Evolutionary conservation across 2,888 invertebrate species (phyloP), one percentile per base, ranked within the genome.

Genomic region (Corbicula japonica): DNA sequence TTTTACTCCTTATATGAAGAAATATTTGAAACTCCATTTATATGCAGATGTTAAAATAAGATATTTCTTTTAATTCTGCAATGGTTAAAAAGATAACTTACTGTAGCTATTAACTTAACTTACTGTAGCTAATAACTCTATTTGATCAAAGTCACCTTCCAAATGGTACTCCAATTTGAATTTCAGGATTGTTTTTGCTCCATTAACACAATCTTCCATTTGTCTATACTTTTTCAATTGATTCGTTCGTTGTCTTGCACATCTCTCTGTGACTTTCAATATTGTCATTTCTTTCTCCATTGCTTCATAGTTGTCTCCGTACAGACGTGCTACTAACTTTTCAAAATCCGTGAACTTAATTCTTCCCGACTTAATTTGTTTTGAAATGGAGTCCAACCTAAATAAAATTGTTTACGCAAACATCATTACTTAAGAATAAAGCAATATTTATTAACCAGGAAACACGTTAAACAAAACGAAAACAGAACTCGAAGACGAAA

Each of bases 171-270:
- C 61, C n/a, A 74, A 35, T 18, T 68, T 68, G 21, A 85, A 66
- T 34, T 80, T 61, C 34, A 86, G 66, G 18, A 87, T 76, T 21
- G 72, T 58, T 2, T 73, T 61, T 26, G 87, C 86, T 12, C 80
- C 82, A 23, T 65, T 69, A 0, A 76, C 71, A 71, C 83, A 83
- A 6, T 70, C 46, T 28, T 76, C 63, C 34, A 87, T 50, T 15
- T 76, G 69, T 15, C 74, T 52, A 60, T 69, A 85, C 41, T 77
- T 65, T 28, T 66, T 41, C 35, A 87, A 60, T 66, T 87, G 87
- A 18, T 71, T 12, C 3, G 80, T 61, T 30, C 85, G 52, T 38
- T 68, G 48, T 10, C 23, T 48, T 1, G 52, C 38, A 15, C 21
- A n/a, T 10, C 10, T 23, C 15, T 35, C 34, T 15, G 38, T 62